Conservation (phyloP, 2,797 vertebrate species). For the Enteromius trimaculatus region DNA sequence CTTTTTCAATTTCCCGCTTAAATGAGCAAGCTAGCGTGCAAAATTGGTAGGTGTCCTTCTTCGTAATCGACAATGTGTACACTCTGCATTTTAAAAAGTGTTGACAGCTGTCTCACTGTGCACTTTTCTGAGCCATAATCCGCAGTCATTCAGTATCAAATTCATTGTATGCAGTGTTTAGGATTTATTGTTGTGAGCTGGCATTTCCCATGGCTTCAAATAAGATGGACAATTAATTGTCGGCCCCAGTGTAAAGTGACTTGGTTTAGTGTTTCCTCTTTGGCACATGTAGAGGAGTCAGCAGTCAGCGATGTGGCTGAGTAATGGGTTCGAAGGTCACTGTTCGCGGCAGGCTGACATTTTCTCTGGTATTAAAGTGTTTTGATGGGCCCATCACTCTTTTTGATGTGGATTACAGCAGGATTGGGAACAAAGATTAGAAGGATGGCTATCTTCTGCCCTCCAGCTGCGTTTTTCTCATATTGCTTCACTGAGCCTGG, state of each 20-base stretch:
- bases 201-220: conserved; percentile 3
- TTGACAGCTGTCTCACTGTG: conserved; percentile 12
- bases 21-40: conserved; percentile 43
- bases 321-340: conserved; percentile 19
- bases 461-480: conserved; percentile 50
- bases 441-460: conserved; percentile 49
- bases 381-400: conserved; percentile 48
- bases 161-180: conserved; percentile 10
- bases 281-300: conserved; percentile 24
- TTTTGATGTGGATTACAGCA: conserved; percentile 62
- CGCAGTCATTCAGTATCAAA: conserved; percentile 1
- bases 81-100: conserved; percentile 24
- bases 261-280: conserved; percentile 25
- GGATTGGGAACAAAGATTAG: conserved; percentile 68
- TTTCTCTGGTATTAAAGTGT: conserved; percentile 51
- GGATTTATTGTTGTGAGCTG: neutral
- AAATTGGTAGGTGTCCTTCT: conserved; percentile 43
- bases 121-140: conserved; percentile 12
- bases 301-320: conserved; percentile 3
- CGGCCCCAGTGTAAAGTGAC: neutral
- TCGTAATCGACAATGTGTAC: conserved; percentile 16
- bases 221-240: neutral
- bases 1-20: conserved; percentile 50
- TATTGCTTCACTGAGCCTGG: conserved; percentile 20
- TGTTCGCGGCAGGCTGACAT: conserved; percentile 44